phyloP scores from a whole-genome alignment of 30 jellyfish, hydroid and myxozoan species.

The Haliclystus octoradiatus region DNA sequence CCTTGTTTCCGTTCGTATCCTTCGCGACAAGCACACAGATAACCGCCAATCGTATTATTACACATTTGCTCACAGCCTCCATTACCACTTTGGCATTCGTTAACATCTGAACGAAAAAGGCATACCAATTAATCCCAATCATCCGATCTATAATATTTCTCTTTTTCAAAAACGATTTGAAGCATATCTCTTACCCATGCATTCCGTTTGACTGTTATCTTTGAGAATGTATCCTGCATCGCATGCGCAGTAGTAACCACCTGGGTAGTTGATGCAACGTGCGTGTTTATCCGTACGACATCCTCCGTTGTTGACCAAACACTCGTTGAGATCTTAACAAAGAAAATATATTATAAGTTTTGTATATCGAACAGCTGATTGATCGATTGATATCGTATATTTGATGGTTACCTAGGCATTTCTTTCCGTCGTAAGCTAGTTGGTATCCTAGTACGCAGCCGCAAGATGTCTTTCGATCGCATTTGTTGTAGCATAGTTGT shows the following conservation, averaged over 20 bases:
- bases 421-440: conserved; percentile 85
- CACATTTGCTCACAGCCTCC: conserved; percentile 99
- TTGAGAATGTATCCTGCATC: conserved; percentile 47
- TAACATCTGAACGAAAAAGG: conserved; percentile 27
- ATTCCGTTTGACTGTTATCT: conserved; percentile 76
- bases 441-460: conserved; percentile 74
- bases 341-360: neutral
- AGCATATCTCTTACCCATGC: conserved; percentile 58
- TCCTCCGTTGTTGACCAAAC: conserved; percentile 81
- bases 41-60: conserved; percentile 83
- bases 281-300: conserved; percentile 81
- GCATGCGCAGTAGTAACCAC: conserved; percentile 78
- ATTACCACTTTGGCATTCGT: conserved; percentile 80
- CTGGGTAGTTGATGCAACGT: conserved; percentile 68
- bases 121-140: too few species aligned
- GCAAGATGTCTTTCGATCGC: conserved; percentile 72
- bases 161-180: neutral
- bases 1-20: conserved; percentile 63
- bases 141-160: neutral
- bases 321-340: conserved; percentile 59
- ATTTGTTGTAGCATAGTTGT: conserved; percentile 70
- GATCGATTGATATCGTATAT: neutral
- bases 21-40: conserved; percentile 69
- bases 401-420: conserved; percentile 71
- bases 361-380: neutral